Base-by-base conservation (phyloP, 2,888 invertebrate genomes). In the Lepidocyrtinus sp. region DNA sequence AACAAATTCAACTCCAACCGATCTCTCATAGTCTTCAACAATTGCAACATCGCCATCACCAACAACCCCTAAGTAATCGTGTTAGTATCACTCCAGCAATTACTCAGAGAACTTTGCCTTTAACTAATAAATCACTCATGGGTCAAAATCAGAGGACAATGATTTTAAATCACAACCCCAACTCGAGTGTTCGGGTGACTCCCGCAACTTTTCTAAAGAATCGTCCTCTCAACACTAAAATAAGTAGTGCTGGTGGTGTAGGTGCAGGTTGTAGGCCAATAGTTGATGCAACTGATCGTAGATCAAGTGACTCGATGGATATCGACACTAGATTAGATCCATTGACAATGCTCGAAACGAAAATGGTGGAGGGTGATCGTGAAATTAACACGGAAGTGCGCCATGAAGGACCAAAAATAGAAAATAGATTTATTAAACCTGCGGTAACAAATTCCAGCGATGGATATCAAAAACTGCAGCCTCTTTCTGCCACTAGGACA, bases 311-410 rank as follows among this genome's bases (percentile, higher is more conserved):
- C 65, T 63, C 77, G 26, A 75, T 77, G 69, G 83, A 82, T 12
- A 63, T 68, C 5, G 82, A 82, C 46, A 19, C n/a, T 2, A 62
- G 82, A 0, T 59, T 84, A 36, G 83, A 84, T 55, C 84, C 83
- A 12, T 69, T 83, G 17, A 79, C 80, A 61, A 80, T 84, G 84
- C 73, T 84, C 9, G 84, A 84, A 22, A 83, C 84, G 1, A 70
- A 75, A 64, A 77, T 84, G 75, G 80, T 80, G 45, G 84, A 84
- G 36, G 82, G 80, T 63, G 84, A 84, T 36, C 75, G 79, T 59
- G 84, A 83, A 72, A 76, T 83, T 68, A 59, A 68, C 55, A 46
- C 79, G 9, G 79, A 73, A 70, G 63, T 72, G 63, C 71, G 72
- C 25, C 77, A 70, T 19, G 75, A 73, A 62, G 78, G 78, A 71